These are phyloP conservation scores for Blomia tropicalis DNA, from an alignment of 2,888 invertebrate genomes.

Conservation along the genomic window DNA sequence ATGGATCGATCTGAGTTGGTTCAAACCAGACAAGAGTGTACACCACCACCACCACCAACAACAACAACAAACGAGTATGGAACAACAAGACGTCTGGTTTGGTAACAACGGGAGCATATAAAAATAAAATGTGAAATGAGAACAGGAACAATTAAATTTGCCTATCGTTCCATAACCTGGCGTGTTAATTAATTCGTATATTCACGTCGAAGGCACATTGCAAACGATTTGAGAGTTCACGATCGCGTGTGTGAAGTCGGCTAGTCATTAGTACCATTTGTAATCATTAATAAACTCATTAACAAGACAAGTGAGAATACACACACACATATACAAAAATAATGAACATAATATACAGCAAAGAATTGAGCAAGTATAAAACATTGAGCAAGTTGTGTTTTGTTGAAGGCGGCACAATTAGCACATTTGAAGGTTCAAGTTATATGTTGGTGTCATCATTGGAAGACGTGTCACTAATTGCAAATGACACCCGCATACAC, in stretches of 20 bases:
- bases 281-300: not conserved
- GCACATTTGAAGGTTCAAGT: not conserved
- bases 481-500: not conserved
- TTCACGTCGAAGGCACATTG: not conserved
- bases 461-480: not conserved
- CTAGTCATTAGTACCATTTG: too few species aligned
- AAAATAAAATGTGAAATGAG: too few species aligned
- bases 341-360: too few species aligned
- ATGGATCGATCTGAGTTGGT: not conserved
- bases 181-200: not conserved
- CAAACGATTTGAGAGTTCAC: not conserved
- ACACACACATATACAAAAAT: not conserved
- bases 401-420: not conserved
- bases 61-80: too few species aligned
- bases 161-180: not conserved
- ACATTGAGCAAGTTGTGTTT: too few species aligned
- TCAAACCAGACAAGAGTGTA: not conserved
- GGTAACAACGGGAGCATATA: too few species aligned
- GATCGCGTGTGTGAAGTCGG: not conserved
- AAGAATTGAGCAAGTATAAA: too few species aligned
- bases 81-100: too few species aligned
- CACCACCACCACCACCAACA: not conserved
- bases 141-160: not conserved
- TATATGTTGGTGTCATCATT: not conserved
- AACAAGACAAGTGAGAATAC: not conserved